Evolutionary conservation across 1,140 invertebrate species (phyloP).

Genomic region (Spodoptera litura): DNA sequence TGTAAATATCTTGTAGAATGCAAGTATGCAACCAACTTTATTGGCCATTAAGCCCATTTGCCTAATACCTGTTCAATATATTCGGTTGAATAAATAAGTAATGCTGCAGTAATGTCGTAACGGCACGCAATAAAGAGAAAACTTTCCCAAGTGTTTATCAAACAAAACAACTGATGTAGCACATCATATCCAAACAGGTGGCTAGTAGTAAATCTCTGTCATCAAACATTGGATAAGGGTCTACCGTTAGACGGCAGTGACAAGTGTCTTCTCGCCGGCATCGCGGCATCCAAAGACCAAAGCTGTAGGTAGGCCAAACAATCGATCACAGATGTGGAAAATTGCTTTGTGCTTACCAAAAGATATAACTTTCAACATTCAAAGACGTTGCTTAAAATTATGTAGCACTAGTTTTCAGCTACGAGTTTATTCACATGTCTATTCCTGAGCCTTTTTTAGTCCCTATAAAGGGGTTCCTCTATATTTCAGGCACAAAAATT

Average conservation of each 20-base stretch:
- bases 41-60: constrained; percentile 30
- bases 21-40: constrained; percentile 35
- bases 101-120: constrained; percentile 38
- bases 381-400: not conserved
- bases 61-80: constrained; percentile 38
- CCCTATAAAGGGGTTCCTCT: too few species aligned
- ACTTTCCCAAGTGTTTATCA: constrained; percentile 61
- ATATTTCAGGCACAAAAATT: too few species aligned
- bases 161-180: constrained; percentile 62
- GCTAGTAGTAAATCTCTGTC: constrained; percentile 65
- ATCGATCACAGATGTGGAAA: constrained; percentile 8
- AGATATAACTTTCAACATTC: not conserved
- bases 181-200: constrained; percentile 65
- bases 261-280: constrained; percentile 48
- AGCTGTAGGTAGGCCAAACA: not conserved
- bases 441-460: too few species aligned
- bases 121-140: constrained; percentile 45
- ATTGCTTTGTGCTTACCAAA: constrained; percentile 2
- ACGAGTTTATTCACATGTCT: too few species aligned
- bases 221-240: constrained; percentile 60
- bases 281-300: not conserved
- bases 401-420: not conserved
- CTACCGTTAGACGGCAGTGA: constrained; percentile 58
- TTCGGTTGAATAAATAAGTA: constrained; percentile 23
- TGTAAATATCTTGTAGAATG: constrained; percentile 44